phyloP scores from a whole-genome alignment of 92 coral and sea anemone species.

The Zoanthus gigantus region DNA sequence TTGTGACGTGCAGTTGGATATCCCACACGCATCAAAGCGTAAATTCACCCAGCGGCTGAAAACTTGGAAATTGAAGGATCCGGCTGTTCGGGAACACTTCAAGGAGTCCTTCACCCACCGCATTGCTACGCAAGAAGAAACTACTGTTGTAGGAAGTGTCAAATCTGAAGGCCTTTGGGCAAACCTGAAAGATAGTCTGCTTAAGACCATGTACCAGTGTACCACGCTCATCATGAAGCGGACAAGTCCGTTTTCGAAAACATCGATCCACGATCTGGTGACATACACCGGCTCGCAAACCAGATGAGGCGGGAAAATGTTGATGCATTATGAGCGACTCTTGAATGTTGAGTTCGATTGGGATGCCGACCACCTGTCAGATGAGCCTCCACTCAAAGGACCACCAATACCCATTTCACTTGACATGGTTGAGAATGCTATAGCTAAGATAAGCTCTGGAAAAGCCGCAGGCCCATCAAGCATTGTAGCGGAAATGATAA shows the following conservation, averaged over 20 bases:
- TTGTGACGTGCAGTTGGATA: neutral
- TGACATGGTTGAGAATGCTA: no score
- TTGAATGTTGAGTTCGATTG: slow-evolving; percentile 48
- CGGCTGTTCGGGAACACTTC: no score
- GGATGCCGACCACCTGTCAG: no score
- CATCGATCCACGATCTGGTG: neutral
- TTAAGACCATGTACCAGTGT: slow-evolving; percentile 6
- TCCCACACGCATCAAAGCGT: neutral
- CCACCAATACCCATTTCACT: no score
- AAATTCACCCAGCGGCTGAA: no score
- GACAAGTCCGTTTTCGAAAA: slow-evolving; percentile 18
- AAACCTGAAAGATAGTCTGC: slow-evolving; percentile 36
- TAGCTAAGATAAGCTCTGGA: no score
- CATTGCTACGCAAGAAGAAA: no score
- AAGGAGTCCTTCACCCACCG: no score
- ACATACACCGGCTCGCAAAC: slow-evolving; percentile 34
- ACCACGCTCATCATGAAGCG: slow-evolving; percentile 20
- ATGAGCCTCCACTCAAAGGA: no score
- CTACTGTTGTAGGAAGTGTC: neutral
- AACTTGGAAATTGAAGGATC: no score
- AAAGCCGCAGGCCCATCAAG: no score
- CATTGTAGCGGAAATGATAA: slow-evolving; percentile 59
- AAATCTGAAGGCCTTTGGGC: neutral
- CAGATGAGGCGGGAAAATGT: no score
- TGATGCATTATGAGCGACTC: slow-evolving; percentile 53